phyloP scores from a whole-genome alignment of 2,888 invertebrate genomes.

The Mythimna lalbum region DNA sequence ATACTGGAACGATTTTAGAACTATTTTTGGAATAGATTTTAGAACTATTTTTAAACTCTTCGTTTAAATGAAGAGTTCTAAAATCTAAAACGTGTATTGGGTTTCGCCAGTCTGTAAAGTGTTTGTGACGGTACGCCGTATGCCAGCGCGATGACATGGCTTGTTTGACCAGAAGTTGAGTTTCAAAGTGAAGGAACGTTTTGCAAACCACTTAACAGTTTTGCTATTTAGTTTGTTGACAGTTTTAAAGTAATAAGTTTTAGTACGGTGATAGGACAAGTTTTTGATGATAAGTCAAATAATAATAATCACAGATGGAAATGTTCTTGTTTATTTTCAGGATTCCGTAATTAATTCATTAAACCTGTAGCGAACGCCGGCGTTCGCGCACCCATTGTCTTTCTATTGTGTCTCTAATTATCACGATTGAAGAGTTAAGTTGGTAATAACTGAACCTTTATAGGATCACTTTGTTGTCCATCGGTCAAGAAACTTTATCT shows the following conservation, averaged over 20 bases:
- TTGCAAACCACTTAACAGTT: constrained; percentile 29
- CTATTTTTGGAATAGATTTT: too few species aligned
- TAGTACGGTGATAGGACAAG: background rate
- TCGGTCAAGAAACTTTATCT: too few species aligned
- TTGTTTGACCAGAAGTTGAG: constrained; percentile 31
- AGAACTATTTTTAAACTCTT: too few species aligned
- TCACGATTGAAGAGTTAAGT: too few species aligned
- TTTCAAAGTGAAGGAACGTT: constrained; percentile 23
- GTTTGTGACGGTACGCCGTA: constrained; percentile 23
- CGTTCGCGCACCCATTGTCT: too few species aligned
- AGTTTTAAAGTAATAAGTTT: constrained; percentile 40
- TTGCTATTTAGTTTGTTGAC: constrained; percentile 32
- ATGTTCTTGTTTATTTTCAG: background rate
- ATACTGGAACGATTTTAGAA: constrained; percentile 39
- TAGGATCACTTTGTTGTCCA: too few species aligned
- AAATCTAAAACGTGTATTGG: constrained; percentile 41
- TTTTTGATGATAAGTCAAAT: background rate
- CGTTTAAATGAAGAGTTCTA: too few species aligned
- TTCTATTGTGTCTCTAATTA: too few species aligned
- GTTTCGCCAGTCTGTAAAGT: constrained; percentile 10
- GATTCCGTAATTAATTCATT: too few species aligned
- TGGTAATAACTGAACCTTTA: too few species aligned
- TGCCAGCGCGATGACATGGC: constrained; percentile 17
- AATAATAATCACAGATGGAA: background rate
- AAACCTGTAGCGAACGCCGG: too few species aligned